These are phyloP conservation scores for Zonotrichia albicollis DNA, from an alignment of 2,797 vertebrate genomes.

Conservation along the genomic window DNA sequence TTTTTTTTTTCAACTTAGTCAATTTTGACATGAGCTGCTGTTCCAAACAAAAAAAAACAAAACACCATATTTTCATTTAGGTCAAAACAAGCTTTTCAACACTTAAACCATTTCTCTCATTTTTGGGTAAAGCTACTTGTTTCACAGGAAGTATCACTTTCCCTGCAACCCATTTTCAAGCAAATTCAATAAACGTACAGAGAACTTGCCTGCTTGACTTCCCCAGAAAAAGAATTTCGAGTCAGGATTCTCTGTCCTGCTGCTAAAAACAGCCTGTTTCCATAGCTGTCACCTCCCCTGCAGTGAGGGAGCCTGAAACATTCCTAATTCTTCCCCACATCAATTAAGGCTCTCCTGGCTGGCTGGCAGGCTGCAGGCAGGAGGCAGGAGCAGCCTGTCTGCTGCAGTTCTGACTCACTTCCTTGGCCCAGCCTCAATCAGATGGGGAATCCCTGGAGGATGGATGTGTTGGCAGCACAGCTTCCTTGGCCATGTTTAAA, in stretches of 20 bases:
- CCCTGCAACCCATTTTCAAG: background rate
- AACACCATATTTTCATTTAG: background rate
- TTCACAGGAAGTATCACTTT: background rate
- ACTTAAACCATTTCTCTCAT: background rate
- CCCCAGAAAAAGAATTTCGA: background rate
- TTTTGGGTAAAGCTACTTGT: background rate
- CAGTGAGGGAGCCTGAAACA: background rate
- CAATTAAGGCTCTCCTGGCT: background rate
- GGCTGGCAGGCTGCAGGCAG: background rate
- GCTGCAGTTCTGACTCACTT: constrained; percentile 43
- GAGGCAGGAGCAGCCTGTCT: background rate
- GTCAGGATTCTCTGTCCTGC: background rate
- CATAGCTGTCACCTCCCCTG: background rate
- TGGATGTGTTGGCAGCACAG: background rate
- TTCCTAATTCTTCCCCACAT: background rate
- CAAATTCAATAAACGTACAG: background rate
- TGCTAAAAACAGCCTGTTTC: background rate
- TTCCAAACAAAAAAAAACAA: background rate
- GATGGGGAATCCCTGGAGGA: constrained; percentile 31
- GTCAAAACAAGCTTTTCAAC: background rate
- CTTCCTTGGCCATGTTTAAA: background rate
- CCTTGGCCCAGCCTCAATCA: background rate
- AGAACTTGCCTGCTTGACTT: background rate
- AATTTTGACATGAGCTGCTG: background rate
- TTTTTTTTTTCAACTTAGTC: background rate